Evolutionary conservation across 64 coral and sea anemone species (phyloP), one percentile per base, ranked within the genome.

Genomic region (Porites australiensis): DNA sequence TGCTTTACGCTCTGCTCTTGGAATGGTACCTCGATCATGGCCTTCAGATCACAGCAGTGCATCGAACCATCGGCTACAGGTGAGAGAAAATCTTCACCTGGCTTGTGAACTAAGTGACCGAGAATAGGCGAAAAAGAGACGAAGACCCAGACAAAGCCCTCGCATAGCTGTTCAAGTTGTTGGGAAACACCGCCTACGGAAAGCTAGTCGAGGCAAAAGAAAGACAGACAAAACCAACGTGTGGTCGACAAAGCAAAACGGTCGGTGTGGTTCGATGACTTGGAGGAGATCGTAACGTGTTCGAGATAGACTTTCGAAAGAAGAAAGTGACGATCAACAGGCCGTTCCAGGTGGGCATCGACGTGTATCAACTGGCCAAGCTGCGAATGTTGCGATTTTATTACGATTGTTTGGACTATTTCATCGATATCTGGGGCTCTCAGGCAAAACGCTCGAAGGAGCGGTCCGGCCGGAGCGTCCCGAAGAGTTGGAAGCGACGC

Each of bases 191-290:
- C 5, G 79, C 60, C 3, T 83, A 82, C 55, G 92, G 86, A 0
- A 94, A 89, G n/a, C 58, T 89, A 66, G 89, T 89, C 20, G 92
- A 94, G 46, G 43, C 89, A 72, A 66, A 88, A 51, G 64, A 75
- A 27, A 47, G 9, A 22, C 92, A 94, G 5, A 76, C 47, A 0
- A 54, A 20, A 70, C 23, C 64, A 89, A 66, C 27, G 23, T 2
- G 16, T 16, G 49, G 47, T 89, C 16, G 67, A 94, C 14, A 50
- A 46, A 15, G 52, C 54, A 9, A 63, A 88, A 7, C 22, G 92
- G 59, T 82, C 64, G 5, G 20, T 67, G 3, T 94, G 45, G 8
- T 94, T 94, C 57, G 65, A 83, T 9, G 92, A 89, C 60, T 11
- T 94, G 6, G 77, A 94, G 64, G 67, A 86, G 44, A 94, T 94